phyloP scores from a whole-genome alignment of 2,797 vertebrate genomes.

The Sarcoramphus papa region DNA sequence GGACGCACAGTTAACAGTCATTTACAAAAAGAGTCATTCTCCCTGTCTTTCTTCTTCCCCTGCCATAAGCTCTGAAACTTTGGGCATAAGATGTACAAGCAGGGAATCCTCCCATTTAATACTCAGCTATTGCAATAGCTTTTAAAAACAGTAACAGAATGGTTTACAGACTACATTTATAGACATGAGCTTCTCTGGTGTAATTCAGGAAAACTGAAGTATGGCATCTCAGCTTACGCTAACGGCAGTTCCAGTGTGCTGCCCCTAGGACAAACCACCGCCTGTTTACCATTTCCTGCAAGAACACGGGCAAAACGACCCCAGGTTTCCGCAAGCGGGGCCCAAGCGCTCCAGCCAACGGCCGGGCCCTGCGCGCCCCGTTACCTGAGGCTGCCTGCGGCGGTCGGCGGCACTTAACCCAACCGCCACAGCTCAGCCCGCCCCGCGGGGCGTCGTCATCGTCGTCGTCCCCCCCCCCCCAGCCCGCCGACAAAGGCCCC shows the following conservation, averaged over 20 bases:
- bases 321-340: rapidly evolving
- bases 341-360: neutral
- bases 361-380: neutral
- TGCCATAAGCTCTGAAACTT: neutral
- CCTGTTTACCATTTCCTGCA: rapidly evolving
- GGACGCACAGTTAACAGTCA: neutral
- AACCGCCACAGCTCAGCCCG: neutral
- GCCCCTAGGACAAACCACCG: rapidly evolving
- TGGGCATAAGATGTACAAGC: too few species aligned
- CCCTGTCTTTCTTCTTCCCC: neutral
- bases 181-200: rapidly evolving
- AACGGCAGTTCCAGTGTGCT: rapidly evolving
- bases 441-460: neutral
- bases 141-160: rapidly evolving
- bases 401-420: neutral
- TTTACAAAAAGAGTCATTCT: neutral
- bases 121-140: too few species aligned
- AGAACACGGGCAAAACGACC: neutral
- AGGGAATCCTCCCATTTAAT: neutral
- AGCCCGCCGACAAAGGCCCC: neutral
- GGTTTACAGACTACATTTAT: rapidly evolving
- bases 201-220: rapidly evolving
- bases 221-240: rapidly evolving
- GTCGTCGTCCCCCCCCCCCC: neutral
- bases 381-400: neutral